Base-by-base conservation (phyloP, 30 jellyfish, hydroid and myxozoan species). In the Rhopilema esculentum region DNA sequence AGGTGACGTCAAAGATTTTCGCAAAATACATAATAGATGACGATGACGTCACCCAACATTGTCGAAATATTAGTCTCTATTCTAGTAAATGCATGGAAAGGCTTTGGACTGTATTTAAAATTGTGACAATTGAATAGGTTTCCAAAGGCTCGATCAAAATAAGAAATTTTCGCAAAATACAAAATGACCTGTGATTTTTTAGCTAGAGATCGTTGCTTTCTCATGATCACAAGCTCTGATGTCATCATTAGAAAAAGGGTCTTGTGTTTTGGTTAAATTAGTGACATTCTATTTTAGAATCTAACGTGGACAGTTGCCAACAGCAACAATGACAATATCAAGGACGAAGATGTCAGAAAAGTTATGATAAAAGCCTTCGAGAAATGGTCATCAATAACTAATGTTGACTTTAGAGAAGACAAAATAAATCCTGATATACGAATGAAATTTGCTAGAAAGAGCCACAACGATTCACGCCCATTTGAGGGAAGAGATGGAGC, bases 401-500 rank as follows among this genome's bases (percentile, higher is more conserved):
- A 90, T 61, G 16, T 95, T 74, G 86, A 82, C 12, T 95, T 95
- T 48, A 52, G 21, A 24, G 86, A 90, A 66, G 61, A 80, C 51
- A 19, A 25, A 26, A 53, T 18, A 32, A 68, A 30, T 21, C 91
- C 97, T 18, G 99, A 95, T 30, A 95, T 95, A 24, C 71, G 81
- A 73, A 91, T 95, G 50, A 80, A 91, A 66, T 95, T 95, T 81
- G 91, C 77, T 16, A 24, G 33, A 15, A 88, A 84, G 16, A 82
- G 63, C 66, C 99, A 95, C 71, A 50, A 84, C 33, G 99, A 95
- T 65, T 70, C 96, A 9, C 86, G 73, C 49, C 80, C 97, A 9
- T 95, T 95, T 62, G 99, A 95, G 81, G 99, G 98, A 1, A 92
- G 75, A 4, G 99, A 97, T 33, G 98, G 99, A 16, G 88, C 92